These are phyloP conservation scores for Sebastes itinus DNA, from an alignment of 2,797 vertebrate genomes.

Conservation along the genomic window DNA sequence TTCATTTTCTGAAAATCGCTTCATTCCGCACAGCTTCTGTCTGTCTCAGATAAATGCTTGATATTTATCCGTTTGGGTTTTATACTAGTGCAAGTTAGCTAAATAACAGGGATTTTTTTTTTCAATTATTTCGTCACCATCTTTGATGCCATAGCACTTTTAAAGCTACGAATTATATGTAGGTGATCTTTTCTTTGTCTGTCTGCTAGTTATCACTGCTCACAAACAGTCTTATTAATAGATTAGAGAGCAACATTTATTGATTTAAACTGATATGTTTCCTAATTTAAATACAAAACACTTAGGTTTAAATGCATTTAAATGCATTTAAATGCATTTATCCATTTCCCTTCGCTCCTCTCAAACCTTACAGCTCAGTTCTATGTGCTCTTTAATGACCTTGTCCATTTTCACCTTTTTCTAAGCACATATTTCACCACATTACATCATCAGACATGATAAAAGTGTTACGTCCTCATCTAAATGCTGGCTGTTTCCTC, in stretches of 20 bases:
- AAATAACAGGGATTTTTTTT: background rate
- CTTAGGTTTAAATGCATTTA: background rate
- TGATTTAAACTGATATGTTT: background rate
- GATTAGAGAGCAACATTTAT: background rate
- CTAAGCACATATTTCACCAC: constrained; percentile 19
- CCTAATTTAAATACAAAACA: background rate
- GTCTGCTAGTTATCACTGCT: background rate
- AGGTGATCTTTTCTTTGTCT: background rate
- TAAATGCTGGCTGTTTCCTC: background rate
- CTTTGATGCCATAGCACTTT: background rate
- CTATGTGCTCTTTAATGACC: background rate
- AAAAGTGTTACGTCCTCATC: background rate
- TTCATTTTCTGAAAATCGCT: constrained; percentile 44
- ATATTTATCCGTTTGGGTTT: background rate
- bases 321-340: background rate
- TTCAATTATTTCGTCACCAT: background rate
- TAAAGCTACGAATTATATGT: background rate
- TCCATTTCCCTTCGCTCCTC: background rate
- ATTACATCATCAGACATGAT: constrained; percentile 46
- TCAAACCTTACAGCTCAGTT: background rate
- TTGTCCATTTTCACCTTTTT: constrained; percentile 4
- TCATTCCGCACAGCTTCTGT: constrained; percentile 4
- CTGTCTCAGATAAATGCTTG: background rate
- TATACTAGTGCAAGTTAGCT: background rate
- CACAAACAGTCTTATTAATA: background rate